Evolutionary conservation across 92 coral and sea anemone species (phyloP), one percentile per base, ranked within the genome.

Genomic region (Paragorgia papillata): DNA sequence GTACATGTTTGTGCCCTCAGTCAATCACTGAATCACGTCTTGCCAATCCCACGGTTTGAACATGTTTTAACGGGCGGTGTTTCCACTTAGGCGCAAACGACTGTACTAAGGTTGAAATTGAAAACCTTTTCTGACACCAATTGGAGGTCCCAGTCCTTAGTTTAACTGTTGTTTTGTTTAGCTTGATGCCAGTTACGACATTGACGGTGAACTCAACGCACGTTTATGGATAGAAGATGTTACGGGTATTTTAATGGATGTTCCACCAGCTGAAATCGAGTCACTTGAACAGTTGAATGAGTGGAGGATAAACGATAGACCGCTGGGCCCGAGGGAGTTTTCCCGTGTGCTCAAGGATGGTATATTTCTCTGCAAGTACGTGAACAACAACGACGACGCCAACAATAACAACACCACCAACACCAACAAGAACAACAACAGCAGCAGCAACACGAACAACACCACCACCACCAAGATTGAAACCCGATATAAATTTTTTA

Each of bases 301-400:
- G 29, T 71, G 78, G 78, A n/a, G 78, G 22, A 54, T 71, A 19
- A 71, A 71, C 64, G 44, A 71, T 21, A 51, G 78, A 22, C 62
- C 34, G 57, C 30, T 71, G 64, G 78, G 78, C 30, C 48, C 78
- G 5, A 71, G 64, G 12, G 48, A 71, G 63, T 82, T 87, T 69
- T 85, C 89, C 22, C 81, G 84, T 43, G 92, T 80, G 9, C 75
- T 90, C 73, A 88, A 76, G 57, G 85, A 73, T 51, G 96, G 96
- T 3, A 86, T 86, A 22, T 76, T 90, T 25, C 83, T 90, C 9
- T 87, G 91, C 96, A 84, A 84, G 96, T 90, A 90, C 9, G 92
- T 50, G 31, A 19, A 46, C 53, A 46, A 46, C 9, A 46, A 46
- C 53, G 15, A 46, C 53, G 15, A 15, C 53, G 15, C 12, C n/a